These are phyloP conservation scores for Drosophila nigritarsus DNA, from an alignment of 2,888 invertebrate genomes.

Conservation along the genomic window DNA sequence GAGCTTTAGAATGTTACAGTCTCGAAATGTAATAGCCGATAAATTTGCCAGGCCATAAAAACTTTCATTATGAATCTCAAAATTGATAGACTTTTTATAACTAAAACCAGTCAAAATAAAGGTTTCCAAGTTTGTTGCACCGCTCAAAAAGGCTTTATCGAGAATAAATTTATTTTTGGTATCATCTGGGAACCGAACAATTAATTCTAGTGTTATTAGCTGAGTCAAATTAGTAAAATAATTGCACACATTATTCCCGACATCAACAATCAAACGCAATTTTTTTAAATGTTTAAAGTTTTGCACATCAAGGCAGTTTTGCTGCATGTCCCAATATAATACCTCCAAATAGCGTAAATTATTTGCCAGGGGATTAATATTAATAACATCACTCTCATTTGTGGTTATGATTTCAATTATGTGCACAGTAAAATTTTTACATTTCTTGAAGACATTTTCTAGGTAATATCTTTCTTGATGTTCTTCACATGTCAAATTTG, in stretches of 20 bases:
- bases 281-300: neutral
- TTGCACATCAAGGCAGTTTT: neutral
- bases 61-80: neutral
- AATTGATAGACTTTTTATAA: neutral
- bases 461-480: neutral
- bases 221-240: neutral
- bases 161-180: neutral
- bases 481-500: neutral
- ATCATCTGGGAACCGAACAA: accelerated
- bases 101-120: neutral
- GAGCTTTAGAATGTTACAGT: neutral
- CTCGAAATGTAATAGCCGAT: neutral
- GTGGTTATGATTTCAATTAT: accelerated
- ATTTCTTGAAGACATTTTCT: neutral
- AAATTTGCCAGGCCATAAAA: neutral
- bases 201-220: neutral
- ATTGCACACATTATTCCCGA: neutral
- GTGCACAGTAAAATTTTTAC: neutral
- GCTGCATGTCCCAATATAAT: too few relatives aligned
- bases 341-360: neutral
- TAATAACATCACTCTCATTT: accelerated
- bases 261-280: accelerated
- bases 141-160: neutral
- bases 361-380: accelerated
- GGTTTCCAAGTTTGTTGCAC: neutral